Evolutionary conservation across 2,888 invertebrate genomes (phyloP).

Genomic region (Campopleginae sp.): DNA sequence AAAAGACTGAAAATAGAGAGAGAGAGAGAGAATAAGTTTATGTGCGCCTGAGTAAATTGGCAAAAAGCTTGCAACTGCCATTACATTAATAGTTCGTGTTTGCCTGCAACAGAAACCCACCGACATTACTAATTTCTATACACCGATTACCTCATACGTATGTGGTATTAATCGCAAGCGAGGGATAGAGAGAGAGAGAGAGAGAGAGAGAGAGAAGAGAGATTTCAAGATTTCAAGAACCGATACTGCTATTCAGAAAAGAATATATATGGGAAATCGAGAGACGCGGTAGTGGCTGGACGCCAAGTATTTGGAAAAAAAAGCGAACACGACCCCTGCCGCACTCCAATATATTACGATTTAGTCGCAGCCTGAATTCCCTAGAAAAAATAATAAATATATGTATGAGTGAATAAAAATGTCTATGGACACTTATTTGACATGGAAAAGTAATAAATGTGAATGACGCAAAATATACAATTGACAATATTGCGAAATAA

Average conservation of each 20-base stretch:
- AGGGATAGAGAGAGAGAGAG: neutral
- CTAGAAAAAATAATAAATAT: neutral
- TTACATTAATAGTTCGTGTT: constrained; percentile 54
- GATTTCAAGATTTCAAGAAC: constrained; percentile 40
- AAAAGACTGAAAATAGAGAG: neutral
- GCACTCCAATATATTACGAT: neutral
- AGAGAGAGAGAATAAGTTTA: no score
- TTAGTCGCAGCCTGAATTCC: neutral
- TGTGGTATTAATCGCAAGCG: constrained; percentile 42
- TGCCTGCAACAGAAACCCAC: constrained; percentile 51
- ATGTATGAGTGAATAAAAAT: constrained; percentile 4
- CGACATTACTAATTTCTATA: constrained; percentile 50
- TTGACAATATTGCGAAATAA: constrained; percentile 10
- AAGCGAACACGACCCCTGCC: no score
- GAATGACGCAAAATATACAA: neutral
- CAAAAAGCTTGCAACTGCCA: constrained; percentile 47
- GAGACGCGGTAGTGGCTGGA: no score
- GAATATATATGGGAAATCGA: constrained; percentile 1
- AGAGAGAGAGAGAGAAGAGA: constrained; percentile 6
- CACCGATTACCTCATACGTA: constrained; percentile 46
- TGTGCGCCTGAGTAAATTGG: constrained; percentile 37
- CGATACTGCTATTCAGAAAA: constrained; percentile 26
- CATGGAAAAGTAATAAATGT: neutral
- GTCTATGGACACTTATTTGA: neutral
- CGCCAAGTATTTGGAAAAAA: neutral